These are phyloP conservation scores for Laspeyria flexula DNA, from an alignment of 2,888 invertebrate species.

Conservation along the genomic window DNA sequence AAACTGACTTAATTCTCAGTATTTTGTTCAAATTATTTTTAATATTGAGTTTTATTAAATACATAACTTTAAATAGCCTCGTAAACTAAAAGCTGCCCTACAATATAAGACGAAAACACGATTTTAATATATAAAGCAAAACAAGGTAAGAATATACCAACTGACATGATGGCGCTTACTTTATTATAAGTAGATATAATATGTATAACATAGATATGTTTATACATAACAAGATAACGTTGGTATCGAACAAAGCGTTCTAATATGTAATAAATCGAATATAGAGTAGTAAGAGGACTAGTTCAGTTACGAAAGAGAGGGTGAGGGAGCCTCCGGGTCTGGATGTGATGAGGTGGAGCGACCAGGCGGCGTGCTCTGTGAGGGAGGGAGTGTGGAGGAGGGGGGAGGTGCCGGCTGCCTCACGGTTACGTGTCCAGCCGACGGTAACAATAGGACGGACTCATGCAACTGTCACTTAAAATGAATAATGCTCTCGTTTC, in stretches of 20 bases:
- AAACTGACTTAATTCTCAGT: no score
- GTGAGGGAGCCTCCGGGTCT: conserved; percentile 49
- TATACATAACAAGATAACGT: conserved; percentile 23
- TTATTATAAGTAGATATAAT: no score
- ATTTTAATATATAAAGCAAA: no score
- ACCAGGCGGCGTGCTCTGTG: conserved; percentile 18
- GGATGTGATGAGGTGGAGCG: conserved; percentile 48
- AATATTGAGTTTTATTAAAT: no score
- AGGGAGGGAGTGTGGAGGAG: conserved; percentile 16
- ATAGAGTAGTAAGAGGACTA: conserved; percentile 43
- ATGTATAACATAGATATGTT: no score
- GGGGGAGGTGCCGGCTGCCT: conserved; percentile 19
- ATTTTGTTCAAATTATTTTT: no score
- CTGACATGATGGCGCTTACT: no score
- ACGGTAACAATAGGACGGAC: neutral
- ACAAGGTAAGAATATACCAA: no score
- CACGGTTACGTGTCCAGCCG: neutral
- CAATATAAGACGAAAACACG: no score
- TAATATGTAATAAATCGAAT: conserved; percentile 53
- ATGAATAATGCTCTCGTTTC: neutral
- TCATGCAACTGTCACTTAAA: conserved; percentile 2
- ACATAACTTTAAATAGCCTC: no score
- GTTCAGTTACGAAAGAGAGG: conserved; percentile 32
- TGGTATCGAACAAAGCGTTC: conserved; percentile 45
- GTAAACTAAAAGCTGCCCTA: no score